Evolutionary conservation across 2,888 invertebrate species (phyloP), one percentile per base, ranked within the genome.

Genomic region (Limnephilus marmoratus): DNA sequence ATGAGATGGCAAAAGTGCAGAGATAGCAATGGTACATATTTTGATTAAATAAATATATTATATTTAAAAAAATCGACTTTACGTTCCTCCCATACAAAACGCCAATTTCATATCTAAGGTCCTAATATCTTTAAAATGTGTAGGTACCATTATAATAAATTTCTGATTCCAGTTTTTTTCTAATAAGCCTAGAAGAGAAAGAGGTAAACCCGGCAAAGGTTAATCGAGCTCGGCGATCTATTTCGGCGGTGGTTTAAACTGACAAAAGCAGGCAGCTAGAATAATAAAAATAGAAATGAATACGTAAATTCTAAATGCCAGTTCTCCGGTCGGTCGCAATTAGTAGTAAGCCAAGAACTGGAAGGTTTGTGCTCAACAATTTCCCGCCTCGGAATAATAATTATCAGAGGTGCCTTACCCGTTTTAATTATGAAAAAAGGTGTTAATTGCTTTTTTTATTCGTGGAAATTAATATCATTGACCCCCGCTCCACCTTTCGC

Each of bases 391-490:
- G 87, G 53, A 87, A 87, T 87, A 87, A 87, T 87, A 87, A 87
- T 87, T 68, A 83, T 87, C 86, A 49, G 45, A 87, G 85, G 49
- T 45, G 53, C 86, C 45, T 80, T 68, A 37, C 45, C 91, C 90
- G 87, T 91, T 93, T 93, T 93, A 93, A 93, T 93, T 93, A 93
- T 93, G 90, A 91, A 90, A 92, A 90, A 92, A 91, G 92, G 92
- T 93, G 93, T 93, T 93, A 93, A 93, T 93, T 92, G 93, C 93
- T 93, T 92, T 93, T 93, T 93, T 93, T 92, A 92, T 93, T 91
- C 90, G 81, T 49, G 83, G 82, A 89, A 93, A 93, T 93, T 93
- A 93, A 93, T 93, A 93, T 92, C 90, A 89, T 90, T 90, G 90
- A 86, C 88, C 91, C 90, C 90, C 81, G 12, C 90, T 11, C 81